These are phyloP conservation scores for Orussus abietinus DNA, from an alignment of 1,140 invertebrate species.

Conservation along the genomic window DNA sequence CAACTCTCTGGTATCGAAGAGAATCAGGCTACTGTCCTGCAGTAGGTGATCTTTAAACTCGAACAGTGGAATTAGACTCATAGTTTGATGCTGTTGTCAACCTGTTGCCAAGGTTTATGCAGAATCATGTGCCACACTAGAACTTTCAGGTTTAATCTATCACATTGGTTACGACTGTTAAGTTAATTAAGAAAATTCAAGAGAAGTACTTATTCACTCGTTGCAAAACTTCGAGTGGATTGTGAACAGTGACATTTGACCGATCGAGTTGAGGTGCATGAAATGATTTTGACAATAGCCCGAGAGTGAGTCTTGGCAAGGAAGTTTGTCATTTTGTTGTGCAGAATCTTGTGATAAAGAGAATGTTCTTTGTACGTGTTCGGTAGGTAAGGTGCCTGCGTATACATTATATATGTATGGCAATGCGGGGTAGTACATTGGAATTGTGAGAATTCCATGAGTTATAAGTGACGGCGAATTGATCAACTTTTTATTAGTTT, in stretches of 20 bases:
- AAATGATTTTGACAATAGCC: background rate
- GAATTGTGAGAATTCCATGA: background rate
- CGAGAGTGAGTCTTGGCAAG: slow-evolving; percentile 8
- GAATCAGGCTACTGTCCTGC: too few relatives aligned
- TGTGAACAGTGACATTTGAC: slow-evolving; percentile 1
- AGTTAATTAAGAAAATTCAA: background rate
- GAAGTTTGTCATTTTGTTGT: too few relatives aligned
- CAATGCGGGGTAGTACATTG: background rate
- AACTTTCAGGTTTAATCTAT: slow-evolving; percentile 5
- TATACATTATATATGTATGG: background rate
- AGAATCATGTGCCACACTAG: background rate
- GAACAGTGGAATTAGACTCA: background rate
- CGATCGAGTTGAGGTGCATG: background rate
- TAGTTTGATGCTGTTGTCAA: background rate
- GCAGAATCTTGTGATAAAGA: slow-evolving; percentile 19
- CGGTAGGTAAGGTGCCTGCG: slow-evolving; percentile 11
- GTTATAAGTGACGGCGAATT: background rate
- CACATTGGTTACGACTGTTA: background rate
- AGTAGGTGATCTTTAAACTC: background rate
- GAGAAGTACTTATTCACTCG: background rate
- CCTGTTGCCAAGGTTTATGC: slow-evolving; percentile 6
- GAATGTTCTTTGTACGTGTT: too few relatives aligned
- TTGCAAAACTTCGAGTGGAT: background rate
- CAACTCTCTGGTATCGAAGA: slow-evolving; percentile 2
- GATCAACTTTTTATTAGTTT: background rate